Conservation (phyloP, 2,888 invertebrate genomes). For the Dione juno region DNA sequence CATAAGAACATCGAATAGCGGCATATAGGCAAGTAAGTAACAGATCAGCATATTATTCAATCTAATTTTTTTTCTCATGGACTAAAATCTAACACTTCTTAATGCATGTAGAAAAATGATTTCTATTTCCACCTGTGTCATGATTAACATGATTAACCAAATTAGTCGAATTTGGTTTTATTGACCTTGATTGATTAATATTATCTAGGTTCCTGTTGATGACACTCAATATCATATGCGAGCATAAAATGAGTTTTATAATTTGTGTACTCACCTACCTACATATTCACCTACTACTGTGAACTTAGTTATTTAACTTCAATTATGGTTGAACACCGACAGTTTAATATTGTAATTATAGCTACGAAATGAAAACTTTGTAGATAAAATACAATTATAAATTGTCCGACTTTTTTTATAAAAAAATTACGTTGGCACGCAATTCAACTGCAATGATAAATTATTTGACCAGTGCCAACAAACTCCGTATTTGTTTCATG, state of each 20-base stretch:
- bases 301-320: background rate
- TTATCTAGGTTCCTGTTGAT: too few relatives aligned
- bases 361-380: background rate
- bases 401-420: background rate
- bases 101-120: too few relatives aligned
- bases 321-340: background rate
- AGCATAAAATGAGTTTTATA: background rate
- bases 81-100: too few relatives aligned
- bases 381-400: background rate
- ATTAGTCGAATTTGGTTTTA: too few relatives aligned
- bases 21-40: too few relatives aligned
- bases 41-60: too few relatives aligned
- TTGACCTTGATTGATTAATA: too few relatives aligned
- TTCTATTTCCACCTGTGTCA: too few relatives aligned
- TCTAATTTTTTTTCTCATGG: too few relatives aligned
- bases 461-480: conserved; percentile 58
- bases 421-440: conserved; percentile 35
- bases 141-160: too few relatives aligned
- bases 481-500: conserved; percentile 54
- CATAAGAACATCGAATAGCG: too few relatives aligned
- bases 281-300: background rate
- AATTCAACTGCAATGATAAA: conserved; percentile 53
- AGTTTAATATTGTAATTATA: background rate
- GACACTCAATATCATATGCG: too few relatives aligned
- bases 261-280: background rate